Percentiles rank a stretch among this genome's conserved stretches.
Evolutionary conservation across 2,113 vertebrate species (phyloP).

Genomic region (Rafetus swinhoei): DNA sequence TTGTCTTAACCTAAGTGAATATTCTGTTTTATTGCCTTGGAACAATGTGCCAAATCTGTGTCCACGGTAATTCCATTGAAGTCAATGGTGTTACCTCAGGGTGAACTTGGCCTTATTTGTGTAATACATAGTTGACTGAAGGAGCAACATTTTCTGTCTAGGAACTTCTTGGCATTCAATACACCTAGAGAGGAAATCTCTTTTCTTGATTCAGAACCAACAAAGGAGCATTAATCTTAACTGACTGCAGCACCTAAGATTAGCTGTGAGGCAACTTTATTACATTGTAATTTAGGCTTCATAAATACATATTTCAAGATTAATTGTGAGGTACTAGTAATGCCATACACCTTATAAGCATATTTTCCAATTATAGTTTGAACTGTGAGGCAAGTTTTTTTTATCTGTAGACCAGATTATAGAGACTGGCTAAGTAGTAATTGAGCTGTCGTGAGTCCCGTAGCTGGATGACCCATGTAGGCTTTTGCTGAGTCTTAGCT

Average conservation of each 20-base stretch:
- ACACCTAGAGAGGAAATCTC: not conserved
- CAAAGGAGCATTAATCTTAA: conserved; percentile 18
- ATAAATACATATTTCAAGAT: not conserved
- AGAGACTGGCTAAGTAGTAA: not conserved
- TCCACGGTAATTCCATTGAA: not conserved
- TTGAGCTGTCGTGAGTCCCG: not conserved
- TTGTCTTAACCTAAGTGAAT: not conserved
- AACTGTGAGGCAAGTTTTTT: not conserved
- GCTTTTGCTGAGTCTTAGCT: not conserved
- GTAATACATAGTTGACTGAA: not conserved
- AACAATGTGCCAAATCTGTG: not conserved
- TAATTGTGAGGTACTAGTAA: not conserved
- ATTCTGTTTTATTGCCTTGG: not conserved
- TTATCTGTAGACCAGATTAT: not conserved
- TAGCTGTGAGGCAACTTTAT: not conserved
- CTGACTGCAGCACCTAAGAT: not conserved
- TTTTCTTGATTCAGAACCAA: not conserved
- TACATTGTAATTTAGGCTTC: not conserved
- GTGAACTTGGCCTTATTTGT: not conserved
- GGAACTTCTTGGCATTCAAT: not conserved
- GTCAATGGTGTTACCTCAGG: not conserved
- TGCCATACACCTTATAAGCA: not conserved
- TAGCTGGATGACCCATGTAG: not conserved
- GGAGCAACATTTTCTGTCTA: not conserved
- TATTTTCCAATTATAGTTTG: not conserved